Evolutionary conservation across 2,113 vertebrate species (phyloP), one percentile per base, ranked within the genome.

Genomic region (Cinclus cinclus): DNA sequence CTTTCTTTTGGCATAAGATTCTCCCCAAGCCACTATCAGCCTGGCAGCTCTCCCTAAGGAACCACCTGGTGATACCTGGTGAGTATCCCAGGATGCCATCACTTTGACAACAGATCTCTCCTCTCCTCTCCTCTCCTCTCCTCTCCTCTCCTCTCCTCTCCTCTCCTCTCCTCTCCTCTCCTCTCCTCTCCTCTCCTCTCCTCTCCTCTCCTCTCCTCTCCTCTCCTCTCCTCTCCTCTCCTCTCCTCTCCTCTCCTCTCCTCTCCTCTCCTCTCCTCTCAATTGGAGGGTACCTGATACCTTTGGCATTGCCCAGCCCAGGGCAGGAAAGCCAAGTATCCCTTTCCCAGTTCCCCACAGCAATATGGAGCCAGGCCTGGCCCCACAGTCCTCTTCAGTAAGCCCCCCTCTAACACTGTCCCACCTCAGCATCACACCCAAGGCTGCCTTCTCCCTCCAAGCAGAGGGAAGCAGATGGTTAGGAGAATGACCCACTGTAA

Each of bases 401-500:
- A 68, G 47, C 42, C 53, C 22, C 13, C 10, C 31, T 35, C 10
- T 33, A 59, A 41, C 30, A 0, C 41, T 41, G 49, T 44, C 58
- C 64, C 71, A 92, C 69, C 76, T 49, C 84, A 76, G 56, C 65
- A 81, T 25, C 46, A 28, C 62, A 37, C 6, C 15, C 88, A 39
- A 50, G 59, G 30, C 67, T 53, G 50, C 27, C 44, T 70, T 16
- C 50, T 9, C 11, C 12, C 73, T 75, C 88, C 0, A 0, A 31
- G 59, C 52, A 75, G 52, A 71, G 37, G 74, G 78, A 94, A 95
- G 91, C 97, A 97, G 97, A 94, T 86, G 90, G 89, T 77, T 94
- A 55, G 87, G 79, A 79, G 90, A 96, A 92, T 67, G 77, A 92
- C 87, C 91, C 2, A 5, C 84, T 78, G 73, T 50, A 79, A 93